These are phyloP conservation scores for Cyanocitta stelleri DNA, from an alignment of 2,113 vertebrate species.

Conservation along the genomic window DNA sequence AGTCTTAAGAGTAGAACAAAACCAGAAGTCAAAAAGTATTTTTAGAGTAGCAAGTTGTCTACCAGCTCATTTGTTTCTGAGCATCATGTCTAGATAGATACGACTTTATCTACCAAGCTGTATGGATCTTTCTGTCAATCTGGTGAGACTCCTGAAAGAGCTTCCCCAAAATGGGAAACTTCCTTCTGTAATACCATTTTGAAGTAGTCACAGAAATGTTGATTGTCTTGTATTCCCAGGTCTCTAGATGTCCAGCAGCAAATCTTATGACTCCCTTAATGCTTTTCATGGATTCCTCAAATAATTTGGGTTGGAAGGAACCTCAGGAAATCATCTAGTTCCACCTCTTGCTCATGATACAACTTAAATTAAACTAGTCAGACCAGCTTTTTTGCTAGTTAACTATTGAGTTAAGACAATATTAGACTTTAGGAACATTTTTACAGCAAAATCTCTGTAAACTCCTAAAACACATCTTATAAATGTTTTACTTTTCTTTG, in stretches of 20 bases:
- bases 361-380: neutral
- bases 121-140: neutral
- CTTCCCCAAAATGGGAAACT: neutral
- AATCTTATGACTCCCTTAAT: neutral
- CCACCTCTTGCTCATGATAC: neutral
- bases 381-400: neutral
- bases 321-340: neutral
- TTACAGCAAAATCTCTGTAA: neutral
- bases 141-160: neutral
- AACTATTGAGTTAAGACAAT: neutral
- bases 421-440: neutral
- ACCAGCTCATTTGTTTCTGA: neutral
- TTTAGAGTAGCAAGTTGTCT: neutral
- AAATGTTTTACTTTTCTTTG: neutral
- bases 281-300: fast-evolving
- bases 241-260: neutral
- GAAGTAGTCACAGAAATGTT: neutral
- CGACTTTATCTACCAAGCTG: neutral
- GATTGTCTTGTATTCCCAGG: neutral
- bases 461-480: neutral
- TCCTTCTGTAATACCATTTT: neutral
- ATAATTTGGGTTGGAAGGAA: neutral
- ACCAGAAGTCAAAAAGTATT: neutral
- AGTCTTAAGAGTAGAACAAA: neutral
- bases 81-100: neutral